Evolutionary conservation across 2,113 vertebrate species (phyloP).

Genomic region (Scortum barcoo): DNA sequence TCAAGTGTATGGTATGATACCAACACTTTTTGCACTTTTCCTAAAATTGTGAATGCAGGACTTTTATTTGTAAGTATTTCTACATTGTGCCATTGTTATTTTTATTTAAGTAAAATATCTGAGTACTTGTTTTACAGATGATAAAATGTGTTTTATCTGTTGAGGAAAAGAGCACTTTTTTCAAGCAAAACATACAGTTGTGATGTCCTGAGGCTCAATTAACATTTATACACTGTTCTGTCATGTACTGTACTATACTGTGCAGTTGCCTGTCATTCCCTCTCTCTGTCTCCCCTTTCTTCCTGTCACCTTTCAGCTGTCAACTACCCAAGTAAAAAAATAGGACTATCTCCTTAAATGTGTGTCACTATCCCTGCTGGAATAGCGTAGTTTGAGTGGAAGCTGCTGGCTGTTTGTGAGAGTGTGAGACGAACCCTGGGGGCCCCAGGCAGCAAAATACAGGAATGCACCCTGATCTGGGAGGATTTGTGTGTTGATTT

Average conservation of each 20-base stretch:
- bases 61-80: no score
- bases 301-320: slow-evolving; percentile 12
- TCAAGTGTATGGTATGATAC: no score
- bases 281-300: not conserved
- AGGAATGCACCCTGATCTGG: slow-evolving; percentile 65
- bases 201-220: not conserved
- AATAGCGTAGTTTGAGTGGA: not conserved
- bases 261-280: not conserved
- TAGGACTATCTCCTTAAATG: not conserved
- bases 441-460: slow-evolving; percentile 51
- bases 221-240: slow-evolving; percentile 41
- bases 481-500: slow-evolving; percentile 60
- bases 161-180: not conserved
- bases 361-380: not conserved
- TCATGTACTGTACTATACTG: not conserved
- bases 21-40: no score
- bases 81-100: no score
- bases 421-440: slow-evolving; percentile 45
- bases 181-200: slow-evolving; percentile 5
- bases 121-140: slow-evolving; percentile 1
- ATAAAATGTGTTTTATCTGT: not conserved
- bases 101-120: no score
- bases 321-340: not conserved
- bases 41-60: no score
- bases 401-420: slow-evolving; percentile 28